Base-by-base conservation (phyloP, 2,888 invertebrate species). In the Sepiola atlantica region DNA sequence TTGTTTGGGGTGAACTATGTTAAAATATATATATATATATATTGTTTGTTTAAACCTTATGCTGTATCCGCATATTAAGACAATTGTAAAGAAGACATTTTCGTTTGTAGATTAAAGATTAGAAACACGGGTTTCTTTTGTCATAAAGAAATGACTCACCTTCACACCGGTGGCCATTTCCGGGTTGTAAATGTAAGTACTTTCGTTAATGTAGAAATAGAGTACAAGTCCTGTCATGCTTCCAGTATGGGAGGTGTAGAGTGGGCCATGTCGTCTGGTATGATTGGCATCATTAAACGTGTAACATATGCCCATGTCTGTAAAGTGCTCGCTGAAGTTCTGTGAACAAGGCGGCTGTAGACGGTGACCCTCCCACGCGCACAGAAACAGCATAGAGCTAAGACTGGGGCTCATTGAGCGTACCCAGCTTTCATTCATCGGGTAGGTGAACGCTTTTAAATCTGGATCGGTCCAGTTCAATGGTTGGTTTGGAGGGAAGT, bases 131-230 rank as follows among this genome's bases (percentile, higher is more conserved):
- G n/a, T 32, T 91, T 16, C 54, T 54, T 91, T 35, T 91, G 10
- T 92, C 24, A 28, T 1, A 92, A 8, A 2, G 45, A 45, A 8
- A 54, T 54, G 18, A 61, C 77, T 92, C 93, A 95, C 95, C 95
- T 95, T 95, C 12, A 94, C 93, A 24, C 95, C 95, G 20, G 95
- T 95, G 6, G 94, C 94, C 94, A 95, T 94, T 77, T 94, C 94
- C 18, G 93, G 90, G 55, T 94, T 95, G 91, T 90, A 95, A 8
- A 94, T 94, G 55, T 95, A 95, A 32, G 95, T 94, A 18, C 94
- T 61, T 93, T 95, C 95, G 28, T 95, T 92, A 12, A 95, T 93
- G 16, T 93, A 61, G 18, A 95, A 55, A 55, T 94, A 94, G 16
- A 95, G 94, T 4, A 94, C 94, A 21, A 95, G 93, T 3, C 95